A percentile compares a stretch with the other conserved stretches of the same genome.
Evolutionary conservation across 2,113 vertebrate species (phyloP).

Genomic region (Meleagris gallopavo): DNA sequence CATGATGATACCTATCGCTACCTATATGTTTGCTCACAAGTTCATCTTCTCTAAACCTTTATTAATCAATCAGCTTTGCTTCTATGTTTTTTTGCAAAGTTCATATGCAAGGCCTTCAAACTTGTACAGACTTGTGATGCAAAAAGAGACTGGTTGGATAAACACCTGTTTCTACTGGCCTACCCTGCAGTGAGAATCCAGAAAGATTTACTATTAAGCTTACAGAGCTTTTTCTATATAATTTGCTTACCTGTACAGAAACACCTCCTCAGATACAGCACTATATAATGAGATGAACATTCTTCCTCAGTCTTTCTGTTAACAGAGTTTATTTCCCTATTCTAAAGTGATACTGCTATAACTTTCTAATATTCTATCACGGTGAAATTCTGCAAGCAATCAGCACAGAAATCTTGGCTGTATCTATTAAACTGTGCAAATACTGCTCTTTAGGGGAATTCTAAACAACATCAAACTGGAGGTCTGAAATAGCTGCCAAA

Average conservation of each 20-base stretch:
- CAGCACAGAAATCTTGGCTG: not conserved
- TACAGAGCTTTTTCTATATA: not conserved
- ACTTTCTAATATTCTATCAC: not conserved
- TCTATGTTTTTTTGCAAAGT: rapidly evolving
- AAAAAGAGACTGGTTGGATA: not conserved
- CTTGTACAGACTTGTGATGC: not conserved
- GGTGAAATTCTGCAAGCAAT: not conserved
- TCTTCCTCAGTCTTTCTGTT: not conserved
- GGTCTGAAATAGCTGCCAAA: not conserved
- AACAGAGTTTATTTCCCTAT: not conserved
- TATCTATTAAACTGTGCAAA: rapidly evolving
- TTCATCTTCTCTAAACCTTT: not conserved
- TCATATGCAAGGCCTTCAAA: not conserved
- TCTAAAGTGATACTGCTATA: not conserved
- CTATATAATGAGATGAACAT: not conserved
- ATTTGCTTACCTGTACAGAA: not conserved
- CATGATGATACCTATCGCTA: not conserved
- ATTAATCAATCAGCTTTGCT: not conserved
- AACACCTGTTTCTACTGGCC: not conserved
- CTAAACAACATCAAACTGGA: not conserved
- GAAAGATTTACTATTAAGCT: not conserved
- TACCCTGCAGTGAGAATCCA: not conserved
- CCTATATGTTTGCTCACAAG: not conserved
- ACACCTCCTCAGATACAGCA: not conserved
- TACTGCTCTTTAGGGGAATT: not conserved